phyloP scores from a whole-genome alignment of 2,888 invertebrate genomes.

The Pantelozetes paolii region DNA sequence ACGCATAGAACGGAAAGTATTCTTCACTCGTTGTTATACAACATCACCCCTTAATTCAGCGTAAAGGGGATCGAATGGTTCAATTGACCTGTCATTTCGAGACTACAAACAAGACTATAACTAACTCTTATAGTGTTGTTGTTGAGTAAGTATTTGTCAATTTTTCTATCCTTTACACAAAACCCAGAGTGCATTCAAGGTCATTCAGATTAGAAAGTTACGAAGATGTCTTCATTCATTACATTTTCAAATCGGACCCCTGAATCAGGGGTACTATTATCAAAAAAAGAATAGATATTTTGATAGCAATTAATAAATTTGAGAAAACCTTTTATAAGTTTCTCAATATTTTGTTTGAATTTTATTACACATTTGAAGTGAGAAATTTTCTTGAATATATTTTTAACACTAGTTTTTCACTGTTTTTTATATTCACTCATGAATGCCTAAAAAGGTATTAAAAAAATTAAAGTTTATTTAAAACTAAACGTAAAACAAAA shows the following conservation, averaged over 20 bases:
- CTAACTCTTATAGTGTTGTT: conserved; percentile 47
- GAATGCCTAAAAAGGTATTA: neutral
- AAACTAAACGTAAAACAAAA: neutral
- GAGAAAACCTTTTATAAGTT: too few species aligned
- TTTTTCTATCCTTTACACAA: neutral
- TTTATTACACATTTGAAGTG: too few species aligned
- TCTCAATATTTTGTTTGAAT: too few species aligned
- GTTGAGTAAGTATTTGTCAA: conserved; percentile 31
- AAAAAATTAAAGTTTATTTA: neutral
- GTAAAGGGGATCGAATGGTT: conserved; percentile 74
- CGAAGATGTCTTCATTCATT: too few species aligned
- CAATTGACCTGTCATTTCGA: conserved; percentile 59
- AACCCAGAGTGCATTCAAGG: conserved; percentile 4
- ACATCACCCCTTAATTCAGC: conserved; percentile 76
- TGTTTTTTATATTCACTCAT: neutral
- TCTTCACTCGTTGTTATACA: conserved; percentile 68
- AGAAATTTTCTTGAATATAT: neutral
- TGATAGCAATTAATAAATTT: too few species aligned
- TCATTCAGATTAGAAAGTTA: too few species aligned
- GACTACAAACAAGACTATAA: conserved; percentile 49
- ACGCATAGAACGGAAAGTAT: conserved; percentile 44
- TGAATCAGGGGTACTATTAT: too few species aligned
- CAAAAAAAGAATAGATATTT: too few species aligned
- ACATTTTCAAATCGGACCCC: too few species aligned
- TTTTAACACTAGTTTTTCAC: neutral